These are phyloP conservation scores for Aphelenchoides avenae DNA, from an alignment of 1,140 invertebrate species.

Conservation along the genomic window DNA sequence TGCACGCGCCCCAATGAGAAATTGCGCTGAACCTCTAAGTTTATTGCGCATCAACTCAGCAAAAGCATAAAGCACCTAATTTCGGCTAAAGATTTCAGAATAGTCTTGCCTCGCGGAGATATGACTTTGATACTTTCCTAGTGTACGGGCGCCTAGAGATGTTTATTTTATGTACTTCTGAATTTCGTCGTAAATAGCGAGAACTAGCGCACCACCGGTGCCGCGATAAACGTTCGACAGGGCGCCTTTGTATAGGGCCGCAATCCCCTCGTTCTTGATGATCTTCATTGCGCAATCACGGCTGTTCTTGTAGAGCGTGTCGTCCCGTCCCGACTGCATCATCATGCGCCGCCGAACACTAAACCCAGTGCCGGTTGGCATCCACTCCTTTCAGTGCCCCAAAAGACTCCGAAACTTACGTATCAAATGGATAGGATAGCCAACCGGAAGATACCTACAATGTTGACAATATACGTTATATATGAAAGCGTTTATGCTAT, in stretches of 20 bases:
- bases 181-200: conserved; percentile 64
- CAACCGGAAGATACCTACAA: conserved; percentile 64
- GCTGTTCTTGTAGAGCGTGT: conserved; percentile 65
- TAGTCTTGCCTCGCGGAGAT: no score
- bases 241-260: conserved; percentile 65
- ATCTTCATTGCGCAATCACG: conserved; percentile 64
- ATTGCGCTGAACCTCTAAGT: no score
- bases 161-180: no score
- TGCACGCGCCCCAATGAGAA: no score
- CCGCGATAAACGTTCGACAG: conserved; percentile 64
- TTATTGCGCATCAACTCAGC: no score
- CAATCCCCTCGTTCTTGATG: conserved; percentile 63
- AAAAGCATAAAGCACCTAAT: no score
- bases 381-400: not conserved
- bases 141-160: no score
- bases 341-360: conserved; percentile 61
- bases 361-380: no score
- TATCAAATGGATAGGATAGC: conserved; percentile 66
- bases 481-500: no score
- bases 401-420: conserved; percentile 32
- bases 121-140: no score
- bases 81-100: no score
- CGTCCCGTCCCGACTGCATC: conserved; percentile 65
- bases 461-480: not conserved
- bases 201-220: conserved; percentile 62